Percentiles rank a stretch among this genome's conserved stretches.
These are phyloP conservation scores for Synergus gifuensis DNA, from an alignment of 2,888 invertebrate genomes.

Conservation along the genomic window DNA sequence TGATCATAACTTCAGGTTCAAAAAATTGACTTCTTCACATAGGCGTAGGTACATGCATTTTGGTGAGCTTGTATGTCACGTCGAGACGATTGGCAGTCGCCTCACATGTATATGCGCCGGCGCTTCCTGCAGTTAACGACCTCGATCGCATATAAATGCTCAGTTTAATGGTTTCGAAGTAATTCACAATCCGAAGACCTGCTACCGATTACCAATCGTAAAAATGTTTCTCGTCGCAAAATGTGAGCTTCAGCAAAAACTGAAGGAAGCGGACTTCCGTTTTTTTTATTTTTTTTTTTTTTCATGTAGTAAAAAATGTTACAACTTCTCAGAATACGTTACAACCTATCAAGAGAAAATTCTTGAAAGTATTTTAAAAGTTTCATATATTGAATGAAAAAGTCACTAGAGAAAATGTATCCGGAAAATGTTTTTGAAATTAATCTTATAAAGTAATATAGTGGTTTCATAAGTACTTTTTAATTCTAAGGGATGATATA, in stretches of 20 bases:
- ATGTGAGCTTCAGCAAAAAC: slow-evolving; percentile 1
- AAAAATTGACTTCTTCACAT: background rate
- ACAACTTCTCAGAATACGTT: background rate
- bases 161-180: slow-evolving; percentile 70
- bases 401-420: no score
- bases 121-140: slow-evolving; percentile 77
- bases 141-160: slow-evolving; percentile 73
- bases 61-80: slow-evolving; percentile 52
- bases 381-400: no score
- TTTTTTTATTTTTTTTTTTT: background rate
- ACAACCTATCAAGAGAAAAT: background rate
- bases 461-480: no score
- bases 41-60: background rate
- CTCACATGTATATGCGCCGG: slow-evolving; percentile 59
- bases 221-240: slow-evolving; percentile 20
- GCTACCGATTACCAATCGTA: slow-evolving; percentile 22
- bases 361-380: no score
- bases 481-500: no score
- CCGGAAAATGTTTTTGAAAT: no score
- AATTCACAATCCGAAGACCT: slow-evolving; percentile 52
- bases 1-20: background rate
- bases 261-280: background rate
- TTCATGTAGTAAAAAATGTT: background rate
- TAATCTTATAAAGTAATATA: no score
- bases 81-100: slow-evolving; percentile 47